Evolutionary conservation across 2,113 vertebrate species (phyloP), one percentile per base, ranked within the genome.

Genomic region (Todiramphus chloris): DNA sequence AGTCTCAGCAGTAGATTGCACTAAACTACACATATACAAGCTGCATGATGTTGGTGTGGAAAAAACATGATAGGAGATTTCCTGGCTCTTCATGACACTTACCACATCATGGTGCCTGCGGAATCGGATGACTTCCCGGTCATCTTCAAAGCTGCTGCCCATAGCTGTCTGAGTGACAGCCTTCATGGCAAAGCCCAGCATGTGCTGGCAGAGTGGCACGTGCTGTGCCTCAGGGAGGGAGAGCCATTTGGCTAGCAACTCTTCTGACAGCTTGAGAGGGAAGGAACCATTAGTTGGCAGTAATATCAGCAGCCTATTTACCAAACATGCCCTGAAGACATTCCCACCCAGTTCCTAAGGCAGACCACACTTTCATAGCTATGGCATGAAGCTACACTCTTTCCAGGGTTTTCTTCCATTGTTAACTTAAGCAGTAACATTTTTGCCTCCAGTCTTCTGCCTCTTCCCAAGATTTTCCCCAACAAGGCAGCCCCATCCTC

Each of bases 131-230:
- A 99, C 98, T 97, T 99, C 98, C 4, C 96, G 95, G 69, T 99
- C 99, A 46, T 99, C 98, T 44, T 96, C 96, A 96, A 99, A 99
- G 62, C 97, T 97, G 94, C 98, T 98, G 28, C 99, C 99, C 98
- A 99, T 98, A 51, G 99, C 98, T 48, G 98, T 97, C 94, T 98
- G 99, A 0, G 99, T 99, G 96, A 99, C 98, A 27, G 98, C 98
- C 97, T 99, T 99, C 98, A 99, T 98, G 90, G 99, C 98, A 97
- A 99, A 98, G n/a, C 99, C 99, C 83, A 99, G 97, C 96, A 99
- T 98, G 94, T 99, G 99, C 84, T 99, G 98, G 93, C 98, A 98
- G 60, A 99, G 98, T 4, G 99, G 99, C 8, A 98, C 98, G 28
- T 99, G 99, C 77, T 99, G 99, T 55, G 96, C 97, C 67, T 98